These are phyloP conservation scores for Paracanthobrama guichenoti DNA, from an alignment of 2,113 vertebrate genomes.

Conservation along the genomic window DNA sequence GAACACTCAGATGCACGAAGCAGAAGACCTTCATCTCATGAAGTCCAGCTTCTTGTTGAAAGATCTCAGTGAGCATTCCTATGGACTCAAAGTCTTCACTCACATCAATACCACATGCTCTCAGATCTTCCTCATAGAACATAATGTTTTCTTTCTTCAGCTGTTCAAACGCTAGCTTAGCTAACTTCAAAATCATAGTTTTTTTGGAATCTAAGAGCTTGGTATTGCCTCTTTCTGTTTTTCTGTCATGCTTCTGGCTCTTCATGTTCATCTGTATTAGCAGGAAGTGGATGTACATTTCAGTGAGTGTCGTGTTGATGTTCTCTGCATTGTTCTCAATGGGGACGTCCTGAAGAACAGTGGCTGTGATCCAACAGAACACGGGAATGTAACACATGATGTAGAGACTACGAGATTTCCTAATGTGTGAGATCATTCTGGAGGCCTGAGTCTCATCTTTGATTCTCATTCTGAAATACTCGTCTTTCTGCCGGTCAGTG, in stretches of 20 bases:
- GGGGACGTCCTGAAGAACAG: slow-evolving; percentile 28
- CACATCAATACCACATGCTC: background rate
- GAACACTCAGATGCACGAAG: no score
- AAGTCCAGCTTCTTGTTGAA: no score
- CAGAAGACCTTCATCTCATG: no score
- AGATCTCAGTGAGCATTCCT: no score
- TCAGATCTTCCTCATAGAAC: background rate
- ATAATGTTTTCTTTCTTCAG: background rate
- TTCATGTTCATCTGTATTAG: background rate
- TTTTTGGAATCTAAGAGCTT: slow-evolving; percentile 35
- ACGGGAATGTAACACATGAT: background rate
- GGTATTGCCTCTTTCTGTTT: slow-evolving; percentile 35
- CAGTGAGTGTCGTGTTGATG: background rate
- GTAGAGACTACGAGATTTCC: background rate
- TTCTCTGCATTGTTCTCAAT: background rate
- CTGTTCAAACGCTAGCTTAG: background rate
- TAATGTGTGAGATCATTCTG: background rate
- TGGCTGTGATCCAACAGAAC: slow-evolving; percentile 52
- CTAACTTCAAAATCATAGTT: background rate
- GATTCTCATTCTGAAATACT: no score
- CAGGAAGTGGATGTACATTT: background rate
- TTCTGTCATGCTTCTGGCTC: background rate
- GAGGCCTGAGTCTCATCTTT: background rate
- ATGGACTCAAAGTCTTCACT: no score
- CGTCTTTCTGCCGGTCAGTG: no score